These are phyloP conservation scores for Paguma larvata DNA, from an alignment of 2,797 vertebrate genomes.

Conservation along the genomic window DNA sequence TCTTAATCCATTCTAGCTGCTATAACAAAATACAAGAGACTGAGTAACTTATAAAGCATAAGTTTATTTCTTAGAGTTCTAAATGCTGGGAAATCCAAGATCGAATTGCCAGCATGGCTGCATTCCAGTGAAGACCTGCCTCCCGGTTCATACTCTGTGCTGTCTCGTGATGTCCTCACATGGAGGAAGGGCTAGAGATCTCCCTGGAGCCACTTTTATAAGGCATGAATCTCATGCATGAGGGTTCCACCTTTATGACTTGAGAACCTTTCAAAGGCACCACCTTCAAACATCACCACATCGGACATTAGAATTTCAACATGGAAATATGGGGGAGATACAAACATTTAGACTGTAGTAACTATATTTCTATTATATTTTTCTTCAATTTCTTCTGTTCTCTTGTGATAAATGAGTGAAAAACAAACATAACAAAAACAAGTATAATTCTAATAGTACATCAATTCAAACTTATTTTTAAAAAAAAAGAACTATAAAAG, in stretches of 20 bases:
- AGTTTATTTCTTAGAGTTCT: neutral
- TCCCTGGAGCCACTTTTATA: neutral
- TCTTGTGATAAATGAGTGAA: neutral
- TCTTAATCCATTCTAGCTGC: neutral
- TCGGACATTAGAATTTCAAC: neutral
- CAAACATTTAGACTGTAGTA: neutral
- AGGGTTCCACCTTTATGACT: neutral
- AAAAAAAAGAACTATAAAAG: neutral
- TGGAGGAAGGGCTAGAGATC: neutral
- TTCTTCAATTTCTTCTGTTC: neutral
- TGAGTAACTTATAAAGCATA: neutral
- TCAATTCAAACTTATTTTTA: neutral
- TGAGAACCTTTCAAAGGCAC: neutral
- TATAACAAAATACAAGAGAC: neutral
- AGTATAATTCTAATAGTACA: neutral
- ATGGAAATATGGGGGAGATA: neutral
- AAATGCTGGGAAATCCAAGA: neutral
- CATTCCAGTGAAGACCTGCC: neutral
- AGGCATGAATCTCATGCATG: neutral
- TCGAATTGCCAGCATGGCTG: neutral
- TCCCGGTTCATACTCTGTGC: neutral
- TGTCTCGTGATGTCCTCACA: neutral
- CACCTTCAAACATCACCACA: no score
- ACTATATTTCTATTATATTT: neutral
- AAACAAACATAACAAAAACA: neutral